Base-by-base conservation (phyloP, 2,888 invertebrate species). In the Brassicogethes aeneus region DNA sequence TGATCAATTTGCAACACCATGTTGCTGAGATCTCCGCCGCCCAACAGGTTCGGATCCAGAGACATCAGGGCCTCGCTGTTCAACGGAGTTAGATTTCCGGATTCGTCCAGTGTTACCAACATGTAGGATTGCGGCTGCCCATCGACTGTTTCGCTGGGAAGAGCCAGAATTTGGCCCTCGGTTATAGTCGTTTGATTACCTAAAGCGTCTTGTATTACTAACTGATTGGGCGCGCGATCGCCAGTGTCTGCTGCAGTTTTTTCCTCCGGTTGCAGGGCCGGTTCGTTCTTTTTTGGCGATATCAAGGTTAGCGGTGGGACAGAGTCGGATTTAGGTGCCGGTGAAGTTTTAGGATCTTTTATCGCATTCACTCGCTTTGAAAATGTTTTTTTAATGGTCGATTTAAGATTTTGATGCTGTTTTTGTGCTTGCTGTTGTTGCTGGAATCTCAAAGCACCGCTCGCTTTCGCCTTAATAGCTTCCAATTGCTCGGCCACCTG, bases 41-140 rank as follows among this genome's bases (percentile, higher is more conserved):
- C 69, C n/a, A 55, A 43, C 17, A 74, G 56, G 52, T 69, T 73
- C 1, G 74, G 72, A 60, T 74, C 74, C 32, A 74, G 54, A 1
- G 73, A 70, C 66, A 82, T 73, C 34, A 82, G 63, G 2, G 81
- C 75, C 43, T 80, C 80, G 54, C 82, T 81, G 60, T 85, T 84
- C 31, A 86, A 72, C 0, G 84, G 82, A 14, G 80, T 80, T 40
- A 82, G 73, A 34, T 79, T 79, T 33, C 84, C 80, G 40, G 78
- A 76, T 50, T 83, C 82, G 52, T 82, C 81, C n/a, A 82, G 70
- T 1, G 78, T 73, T 46, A 86, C 82, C 17, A 86, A 70, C 61
- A 83, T 82, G 59, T 84, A 85, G 1, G 80, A 79, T 44, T 83
- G 82, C 0, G 79, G 75, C 16, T 82, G 80, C 3, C 85, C 84